These are phyloP conservation scores for Sinopyrophorus schimmeli DNA, from an alignment of 2,888 invertebrate species.

Conservation along the genomic window DNA sequence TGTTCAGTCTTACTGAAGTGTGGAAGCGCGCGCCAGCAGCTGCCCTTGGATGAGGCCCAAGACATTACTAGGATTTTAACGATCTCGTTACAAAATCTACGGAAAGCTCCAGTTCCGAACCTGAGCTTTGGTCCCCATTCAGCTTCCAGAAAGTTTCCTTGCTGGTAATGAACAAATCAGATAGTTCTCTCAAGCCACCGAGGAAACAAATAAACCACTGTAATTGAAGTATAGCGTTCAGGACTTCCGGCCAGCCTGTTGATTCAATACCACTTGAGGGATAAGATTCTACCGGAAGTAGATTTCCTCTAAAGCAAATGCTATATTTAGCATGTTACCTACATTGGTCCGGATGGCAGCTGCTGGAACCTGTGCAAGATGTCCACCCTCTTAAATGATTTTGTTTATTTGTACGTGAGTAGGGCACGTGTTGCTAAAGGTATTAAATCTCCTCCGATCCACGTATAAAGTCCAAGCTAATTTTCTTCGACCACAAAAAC, in stretches of 20 bases:
- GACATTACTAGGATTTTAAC: conserved; percentile 26
- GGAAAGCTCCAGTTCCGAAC: conserved; percentile 12
- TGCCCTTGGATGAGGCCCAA: conserved; percentile 43
- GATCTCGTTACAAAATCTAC: conserved; percentile 23
- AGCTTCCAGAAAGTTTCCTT: not conserved
- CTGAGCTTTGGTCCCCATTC: not conserved
- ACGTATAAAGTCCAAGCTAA: too few species aligned
- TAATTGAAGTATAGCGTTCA: conserved; percentile 40
- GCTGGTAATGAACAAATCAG: not conserved
- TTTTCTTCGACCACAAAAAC: too few species aligned
- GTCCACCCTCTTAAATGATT: conserved; percentile 41
- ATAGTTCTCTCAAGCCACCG: conserved; percentile 33
- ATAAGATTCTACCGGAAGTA: conserved; percentile 52
- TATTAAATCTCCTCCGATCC: not conserved
- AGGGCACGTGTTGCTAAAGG: conserved; percentile 41
- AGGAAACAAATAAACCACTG: conserved; percentile 48
- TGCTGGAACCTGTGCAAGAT: conserved; percentile 47
- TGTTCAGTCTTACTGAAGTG: conserved; percentile 55
- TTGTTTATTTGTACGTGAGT: conserved; percentile 42
- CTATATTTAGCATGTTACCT: conserved; percentile 52
- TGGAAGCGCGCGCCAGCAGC: conserved; percentile 53
- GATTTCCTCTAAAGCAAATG: conserved; percentile 49
- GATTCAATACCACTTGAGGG: conserved; percentile 53
- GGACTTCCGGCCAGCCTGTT: conserved; percentile 52
- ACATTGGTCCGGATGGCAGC: conserved; percentile 48